phyloP scores from a whole-genome alignment of 1,140 invertebrate species.

The Drosophila auraria region DNA sequence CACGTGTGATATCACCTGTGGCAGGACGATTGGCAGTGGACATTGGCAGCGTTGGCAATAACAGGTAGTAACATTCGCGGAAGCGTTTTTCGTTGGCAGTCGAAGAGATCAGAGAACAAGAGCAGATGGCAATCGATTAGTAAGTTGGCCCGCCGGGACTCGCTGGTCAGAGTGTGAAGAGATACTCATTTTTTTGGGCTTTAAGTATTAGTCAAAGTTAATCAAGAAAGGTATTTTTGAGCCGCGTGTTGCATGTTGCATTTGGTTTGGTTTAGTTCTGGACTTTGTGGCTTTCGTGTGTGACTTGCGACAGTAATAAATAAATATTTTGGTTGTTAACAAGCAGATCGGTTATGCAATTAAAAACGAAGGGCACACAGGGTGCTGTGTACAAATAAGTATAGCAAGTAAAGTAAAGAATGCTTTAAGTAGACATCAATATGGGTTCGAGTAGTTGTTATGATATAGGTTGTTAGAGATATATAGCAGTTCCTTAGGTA shows the following conservation, averaged over 20 bases:
- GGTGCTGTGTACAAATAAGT: slow-evolving; percentile 60
- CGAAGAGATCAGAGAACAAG: slow-evolving; percentile 43
- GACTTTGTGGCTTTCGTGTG: slow-evolving; percentile 42
- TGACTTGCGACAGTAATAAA: slow-evolving; percentile 70
- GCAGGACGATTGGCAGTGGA: slow-evolving; percentile 23
- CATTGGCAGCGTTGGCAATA: neutral
- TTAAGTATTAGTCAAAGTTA: slow-evolving; percentile 68
- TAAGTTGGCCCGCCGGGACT: slow-evolving; percentile 30
- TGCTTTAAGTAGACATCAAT: slow-evolving; percentile 73
- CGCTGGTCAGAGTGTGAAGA: slow-evolving; percentile 52
- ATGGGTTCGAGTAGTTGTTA: slow-evolving; percentile 53
- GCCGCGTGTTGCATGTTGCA: slow-evolving; percentile 57
- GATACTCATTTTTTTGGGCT: slow-evolving; percentile 40
- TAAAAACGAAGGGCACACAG: slow-evolving; percentile 58
- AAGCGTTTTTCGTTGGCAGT: slow-evolving; percentile 25
- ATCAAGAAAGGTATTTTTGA: slow-evolving; percentile 78
- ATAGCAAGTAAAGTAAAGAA: slow-evolving; percentile 42
- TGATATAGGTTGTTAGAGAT: slow-evolving; percentile 43
- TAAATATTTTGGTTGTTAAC: slow-evolving; percentile 51
- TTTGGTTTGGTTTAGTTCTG: slow-evolving; percentile 39
- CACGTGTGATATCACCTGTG: slow-evolving; percentile 88
- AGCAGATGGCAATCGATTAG: slow-evolving; percentile 64
- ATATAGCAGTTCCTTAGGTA: slow-evolving; percentile 63
- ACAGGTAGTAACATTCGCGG: slow-evolving; percentile 29
- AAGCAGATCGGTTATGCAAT: slow-evolving; percentile 75